These are phyloP conservation scores for Corythaeola cristata DNA, from an alignment of 2,113 vertebrate genomes.

Conservation along the genomic window DNA sequence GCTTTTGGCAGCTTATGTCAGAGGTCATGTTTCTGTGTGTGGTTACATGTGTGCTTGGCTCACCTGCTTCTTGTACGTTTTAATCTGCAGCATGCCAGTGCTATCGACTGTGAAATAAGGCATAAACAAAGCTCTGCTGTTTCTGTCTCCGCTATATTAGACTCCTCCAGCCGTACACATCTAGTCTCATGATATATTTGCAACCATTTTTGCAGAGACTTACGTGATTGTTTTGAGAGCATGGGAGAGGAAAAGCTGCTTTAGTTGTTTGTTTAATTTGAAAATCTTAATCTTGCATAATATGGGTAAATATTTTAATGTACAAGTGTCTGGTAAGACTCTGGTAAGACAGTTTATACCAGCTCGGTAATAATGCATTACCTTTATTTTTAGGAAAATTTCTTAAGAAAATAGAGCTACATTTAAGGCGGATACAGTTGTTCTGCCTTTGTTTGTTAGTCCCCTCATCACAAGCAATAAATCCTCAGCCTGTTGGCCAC, in stretches of 20 bases:
- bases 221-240: background rate
- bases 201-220: background rate
- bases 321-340: background rate
- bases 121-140: background rate
- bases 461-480: background rate
- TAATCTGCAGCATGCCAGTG: background rate
- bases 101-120: background rate
- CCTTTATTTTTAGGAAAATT: background rate
- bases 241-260: background rate
- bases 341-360: background rate
- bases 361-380: background rate
- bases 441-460: background rate
- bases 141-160: background rate
- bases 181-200: background rate
- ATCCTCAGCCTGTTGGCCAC: background rate
- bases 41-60: background rate
- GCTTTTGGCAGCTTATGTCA: background rate
- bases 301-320: background rate
- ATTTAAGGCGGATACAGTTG: background rate
- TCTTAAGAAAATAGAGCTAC: background rate
- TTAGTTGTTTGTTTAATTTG: background rate
- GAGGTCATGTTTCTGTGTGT: background rate
- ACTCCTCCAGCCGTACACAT: background rate
- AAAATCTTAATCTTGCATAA: background rate
- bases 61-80: background rate